Base-by-base conservation (phyloP, 2,888 invertebrate species). In the Hofmannophila pseudospretella region DNA sequence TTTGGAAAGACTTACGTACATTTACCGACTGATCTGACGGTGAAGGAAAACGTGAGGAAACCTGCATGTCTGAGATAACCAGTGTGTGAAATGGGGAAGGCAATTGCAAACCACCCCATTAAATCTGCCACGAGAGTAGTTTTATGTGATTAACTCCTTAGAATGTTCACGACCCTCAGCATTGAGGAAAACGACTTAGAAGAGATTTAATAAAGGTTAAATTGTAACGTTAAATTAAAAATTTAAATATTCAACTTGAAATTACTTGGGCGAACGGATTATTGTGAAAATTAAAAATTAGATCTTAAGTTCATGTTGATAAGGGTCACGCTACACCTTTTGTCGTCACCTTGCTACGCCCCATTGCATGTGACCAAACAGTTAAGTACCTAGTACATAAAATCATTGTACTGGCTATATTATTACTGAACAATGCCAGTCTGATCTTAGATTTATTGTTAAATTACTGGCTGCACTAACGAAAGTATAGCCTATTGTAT, bases 351-450 rank as follows among this genome's bases (percentile, higher is more conserved):
- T 50, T 43, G 41, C 16, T 45, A 60, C 61, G 58, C 58, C 58
- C 54, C 38, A 32, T 72, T 41, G 67, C 72, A 67, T 71, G 72
- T 44, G 50, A 44, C 36, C 11, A 49, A 51, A 54, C 49, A 51
- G 48, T 64, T 58, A 45, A 44, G 47, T 51, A 51, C n/a, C n/a
- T n/a, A n/a, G n/a, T 60, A 56, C 49, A 54, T 50, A 28, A 39
- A 36, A 36, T 32, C 32, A 25, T 35, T 30, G 20, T 10, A 12
- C 12, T 9, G 19, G 11, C 28, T 28, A 5, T 28, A 12, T 38
- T 33, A 33, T 32, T 32, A 32, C 4, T 19, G 4, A 5, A 19
- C 33, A 3, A 25, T 23, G 32, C 9, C 9, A 2, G 9, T 30
- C 16, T 10, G 9, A 20, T 10, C 22, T 22, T 32, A 22, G 20